phyloP scores from a whole-genome alignment of 2,797 vertebrate genomes.

The Fratercula arctica region DNA sequence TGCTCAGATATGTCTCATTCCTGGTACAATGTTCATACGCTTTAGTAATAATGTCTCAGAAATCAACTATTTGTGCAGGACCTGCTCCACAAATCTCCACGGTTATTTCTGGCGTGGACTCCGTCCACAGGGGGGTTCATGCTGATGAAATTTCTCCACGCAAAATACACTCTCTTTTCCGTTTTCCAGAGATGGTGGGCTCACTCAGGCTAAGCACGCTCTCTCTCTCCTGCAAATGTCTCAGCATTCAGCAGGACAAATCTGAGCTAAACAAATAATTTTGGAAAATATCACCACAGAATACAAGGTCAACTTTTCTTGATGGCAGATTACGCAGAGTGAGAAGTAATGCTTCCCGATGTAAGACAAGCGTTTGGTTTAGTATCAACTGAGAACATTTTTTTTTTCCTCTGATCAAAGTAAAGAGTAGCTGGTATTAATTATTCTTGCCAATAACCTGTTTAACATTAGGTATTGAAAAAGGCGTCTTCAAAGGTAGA shows the following conservation, averaged over 20 bases:
- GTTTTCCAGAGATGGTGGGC: background rate
- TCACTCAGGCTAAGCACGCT: background rate
- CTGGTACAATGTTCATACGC: background rate
- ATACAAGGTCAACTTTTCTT: background rate
- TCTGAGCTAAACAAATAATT: background rate
- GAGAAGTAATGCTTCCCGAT: background rate
- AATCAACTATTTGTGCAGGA: background rate
- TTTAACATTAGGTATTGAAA: background rate
- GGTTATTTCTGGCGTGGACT: background rate
- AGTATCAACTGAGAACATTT: background rate
- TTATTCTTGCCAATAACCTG: background rate
- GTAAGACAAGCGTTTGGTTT: background rate
- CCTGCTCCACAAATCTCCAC: background rate
- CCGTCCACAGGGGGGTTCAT: background rate
- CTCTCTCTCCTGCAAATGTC: background rate
- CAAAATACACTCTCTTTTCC: background rate
- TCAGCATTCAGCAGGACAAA: background rate
- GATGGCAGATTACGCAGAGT: background rate
- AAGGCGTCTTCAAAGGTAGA: background rate
- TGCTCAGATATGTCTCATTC: background rate
- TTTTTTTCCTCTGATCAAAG: background rate
- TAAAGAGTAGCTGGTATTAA: background rate
- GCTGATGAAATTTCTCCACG: background rate
- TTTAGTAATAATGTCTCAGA: background rate
- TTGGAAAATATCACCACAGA: background rate